These are phyloP conservation scores for Pachycephus smyrnensis DNA, from an alignment of 2,888 invertebrate species.

Conservation along the genomic window DNA sequence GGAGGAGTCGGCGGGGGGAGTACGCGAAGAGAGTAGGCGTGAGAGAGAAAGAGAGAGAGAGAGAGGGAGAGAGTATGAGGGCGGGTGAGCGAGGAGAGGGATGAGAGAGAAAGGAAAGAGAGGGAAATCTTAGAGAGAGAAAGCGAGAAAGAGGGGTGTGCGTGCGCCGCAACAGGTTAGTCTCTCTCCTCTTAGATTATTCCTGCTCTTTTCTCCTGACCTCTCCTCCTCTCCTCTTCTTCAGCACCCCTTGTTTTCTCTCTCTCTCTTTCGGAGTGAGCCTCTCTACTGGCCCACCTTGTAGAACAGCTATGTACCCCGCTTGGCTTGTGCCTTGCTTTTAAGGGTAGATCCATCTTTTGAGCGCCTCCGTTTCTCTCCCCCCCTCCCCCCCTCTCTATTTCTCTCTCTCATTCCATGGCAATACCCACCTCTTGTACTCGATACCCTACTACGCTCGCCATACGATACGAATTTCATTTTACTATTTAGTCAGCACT, in stretches of 20 bases:
- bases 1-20: constrained; percentile 68
- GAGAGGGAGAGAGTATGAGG: constrained; percentile 67
- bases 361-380: neutral
- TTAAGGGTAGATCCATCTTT: neutral
- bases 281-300: neutral
- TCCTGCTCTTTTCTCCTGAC: neutral
- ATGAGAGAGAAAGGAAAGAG: constrained; percentile 7
- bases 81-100: constrained; percentile 69
- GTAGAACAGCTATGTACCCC: neutral
- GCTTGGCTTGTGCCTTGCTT: neutral
- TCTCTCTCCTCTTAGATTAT: constrained; percentile 11
- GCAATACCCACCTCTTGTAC: neutral
- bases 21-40: neutral
- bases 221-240: constrained; percentile 11
- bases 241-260: neutral
- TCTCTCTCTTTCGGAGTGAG: constrained; percentile 1
- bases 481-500: neutral
- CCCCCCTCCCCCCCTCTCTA: neutral
- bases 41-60: constrained; percentile 62
- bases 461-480: neutral
- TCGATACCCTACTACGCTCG: neutral
- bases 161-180: constrained; percentile 64
- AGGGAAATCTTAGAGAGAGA: constrained; percentile 20
- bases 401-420: neutral
- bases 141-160: constrained; percentile 34